Conservation (phyloP, 2,888 invertebrate genomes). For the Marronus borbonicus region DNA sequence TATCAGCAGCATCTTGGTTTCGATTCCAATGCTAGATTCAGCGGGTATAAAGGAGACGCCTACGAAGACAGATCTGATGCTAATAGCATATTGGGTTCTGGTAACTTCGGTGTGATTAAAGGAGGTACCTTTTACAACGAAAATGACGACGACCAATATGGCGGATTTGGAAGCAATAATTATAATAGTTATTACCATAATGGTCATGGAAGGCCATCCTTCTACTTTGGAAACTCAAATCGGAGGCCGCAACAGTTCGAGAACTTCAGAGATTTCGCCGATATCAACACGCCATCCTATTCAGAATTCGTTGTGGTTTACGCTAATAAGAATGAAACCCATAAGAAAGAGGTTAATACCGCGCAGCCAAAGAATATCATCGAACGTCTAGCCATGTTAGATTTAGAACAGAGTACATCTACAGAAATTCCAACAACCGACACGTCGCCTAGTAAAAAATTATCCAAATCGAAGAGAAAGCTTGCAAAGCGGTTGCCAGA, state of each 20-base stretch:
- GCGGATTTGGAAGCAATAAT: constrained; percentile 64
- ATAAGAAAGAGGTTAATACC: constrained; percentile 69
- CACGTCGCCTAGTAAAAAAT: constrained; percentile 66
- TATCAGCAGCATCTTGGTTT: constrained; percentile 64
- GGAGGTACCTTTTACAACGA: constrained; percentile 88
- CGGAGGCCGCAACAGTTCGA: constrained; percentile 86
- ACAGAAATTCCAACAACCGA: constrained; percentile 56
- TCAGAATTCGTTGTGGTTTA: constrained; percentile 89
- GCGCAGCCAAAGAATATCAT: constrained; percentile 85
- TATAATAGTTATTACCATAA: constrained; percentile 78
- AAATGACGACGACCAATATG: constrained; percentile 71
- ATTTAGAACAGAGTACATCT: constrained; percentile 70
- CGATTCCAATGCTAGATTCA: constrained; percentile 66
- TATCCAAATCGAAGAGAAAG: constrained; percentile 79
- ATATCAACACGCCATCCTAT: constrained; percentile 88
- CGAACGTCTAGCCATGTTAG: constrained; percentile 83
- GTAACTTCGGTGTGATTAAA: constrained; percentile 88
- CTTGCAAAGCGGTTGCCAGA: constrained; percentile 73
- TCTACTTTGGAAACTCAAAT: constrained; percentile 75
- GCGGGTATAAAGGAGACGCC: constrained; percentile 63
- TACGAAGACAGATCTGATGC: constrained; percentile 60
- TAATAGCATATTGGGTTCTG: constrained; percentile 82
- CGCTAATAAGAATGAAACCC: constrained; percentile 84
- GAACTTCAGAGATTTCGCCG: constrained; percentile 92
- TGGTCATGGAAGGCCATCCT: constrained; percentile 81